Evolutionary conservation across 2,797 vertebrate species (phyloP), one percentile per base, ranked within the genome.

Genomic region (Poliocrania exsul): DNA sequence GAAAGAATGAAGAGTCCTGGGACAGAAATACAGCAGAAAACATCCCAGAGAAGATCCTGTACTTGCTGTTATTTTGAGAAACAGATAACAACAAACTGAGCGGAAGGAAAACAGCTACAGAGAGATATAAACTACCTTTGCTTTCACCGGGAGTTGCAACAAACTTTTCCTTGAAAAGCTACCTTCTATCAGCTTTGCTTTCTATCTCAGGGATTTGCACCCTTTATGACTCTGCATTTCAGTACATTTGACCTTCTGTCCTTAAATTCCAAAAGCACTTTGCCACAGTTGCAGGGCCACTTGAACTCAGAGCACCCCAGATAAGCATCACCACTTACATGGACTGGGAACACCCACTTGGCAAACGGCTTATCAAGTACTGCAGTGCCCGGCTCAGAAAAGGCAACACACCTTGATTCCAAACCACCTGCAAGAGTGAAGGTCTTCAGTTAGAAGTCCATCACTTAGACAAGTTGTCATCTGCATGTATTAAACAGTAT

Each of bases 1-100:
- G 80, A 90, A 93, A 86, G 83, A 84, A 92, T 38, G 64, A 86
- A 47, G 79, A 90, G 70, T 79, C 35, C 82, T 73, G 66, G 67
- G 57, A 66, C 82, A 92, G 21, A 66, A 88, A 57, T 31, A 75
- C 28, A 38, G 33, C n/a, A 67, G 37, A 33, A 1, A 94, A 93
- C 42, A 37, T 50, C 33, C 18, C 25, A 64, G 78, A 78, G 81
- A 89, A 81, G 79, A 87, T 54, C 35, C 18, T 35, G 77, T 81
- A 70, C 86, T 91, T 79, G 83, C 29, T 81, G 37, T 80, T 94
- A 75, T 86, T 96, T 70, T 83, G 56, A 92, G 66, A 79, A 94
- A 60, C 28, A 62, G 69, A 88, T 85, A 94, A 91, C 33, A 95
- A 95, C 21, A 60, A 53, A 73, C 20, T 17, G 28, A 37, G 24